These are phyloP conservation scores for Octomys mimax DNA, from an alignment of 2,797 vertebrate genomes.

Conservation along the genomic window DNA sequence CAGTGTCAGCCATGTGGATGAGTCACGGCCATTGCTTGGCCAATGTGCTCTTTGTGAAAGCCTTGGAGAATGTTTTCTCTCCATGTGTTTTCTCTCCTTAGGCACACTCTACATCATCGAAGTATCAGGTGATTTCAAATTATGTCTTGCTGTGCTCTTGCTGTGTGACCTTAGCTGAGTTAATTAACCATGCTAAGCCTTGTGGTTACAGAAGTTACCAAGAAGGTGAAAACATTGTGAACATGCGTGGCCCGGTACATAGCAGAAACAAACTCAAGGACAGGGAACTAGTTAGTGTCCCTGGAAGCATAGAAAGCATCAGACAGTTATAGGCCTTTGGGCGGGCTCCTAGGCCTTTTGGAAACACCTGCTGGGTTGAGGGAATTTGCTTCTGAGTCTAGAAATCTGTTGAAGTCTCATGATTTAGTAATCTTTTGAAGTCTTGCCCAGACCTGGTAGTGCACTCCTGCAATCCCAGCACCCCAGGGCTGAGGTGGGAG, in stretches of 20 bases:
- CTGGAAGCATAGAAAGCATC: not conserved
- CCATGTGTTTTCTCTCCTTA: too few species aligned
- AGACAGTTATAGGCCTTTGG: not conserved
- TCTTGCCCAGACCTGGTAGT: not conserved
- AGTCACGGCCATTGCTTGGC: too few species aligned
- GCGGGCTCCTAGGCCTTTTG: not conserved
- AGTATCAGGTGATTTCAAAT: not conserved
- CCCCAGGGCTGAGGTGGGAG: not conserved
- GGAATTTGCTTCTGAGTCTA: not conserved
- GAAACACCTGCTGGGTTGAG: not conserved
- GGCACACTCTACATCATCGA: too few species aligned
- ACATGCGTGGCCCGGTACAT: not conserved
- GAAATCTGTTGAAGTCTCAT: not conserved
- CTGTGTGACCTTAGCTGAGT: not conserved
- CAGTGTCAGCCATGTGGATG: too few species aligned
- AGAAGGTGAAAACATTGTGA: not conserved
- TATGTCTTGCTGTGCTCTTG: not conserved
- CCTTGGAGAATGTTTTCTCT: too few species aligned
- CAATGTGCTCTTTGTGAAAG: too few species aligned
- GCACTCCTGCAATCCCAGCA: not conserved
- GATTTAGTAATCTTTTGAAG: slow-evolving; percentile 1
- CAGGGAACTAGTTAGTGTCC: not conserved
- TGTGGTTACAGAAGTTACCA: not conserved
- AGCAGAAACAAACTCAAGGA: not conserved
- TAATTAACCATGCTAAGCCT: not conserved